Conservation (phyloP, 2,113 vertebrate genomes). For the Dipodomys ordii region DNA sequence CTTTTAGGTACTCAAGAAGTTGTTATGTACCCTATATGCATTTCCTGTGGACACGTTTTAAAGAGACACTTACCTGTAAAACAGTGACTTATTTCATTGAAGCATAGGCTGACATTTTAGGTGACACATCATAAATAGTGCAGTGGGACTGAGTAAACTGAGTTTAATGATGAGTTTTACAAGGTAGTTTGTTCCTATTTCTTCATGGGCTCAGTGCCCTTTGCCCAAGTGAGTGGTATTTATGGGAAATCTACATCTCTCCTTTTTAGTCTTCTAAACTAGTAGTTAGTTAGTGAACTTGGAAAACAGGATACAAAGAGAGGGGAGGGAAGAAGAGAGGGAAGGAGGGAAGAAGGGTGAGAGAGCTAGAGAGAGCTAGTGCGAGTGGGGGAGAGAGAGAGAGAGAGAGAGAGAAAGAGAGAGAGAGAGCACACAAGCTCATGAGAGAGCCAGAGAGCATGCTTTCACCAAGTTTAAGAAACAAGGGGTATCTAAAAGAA, state of each 20-base stretch:
- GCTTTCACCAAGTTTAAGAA: constrained; percentile 31
- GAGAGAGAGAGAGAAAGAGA: too few species aligned
- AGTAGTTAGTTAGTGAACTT: constrained; percentile 52
- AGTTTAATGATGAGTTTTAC: constrained; percentile 81
- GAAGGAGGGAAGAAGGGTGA: too few species aligned
- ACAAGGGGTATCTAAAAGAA: not conserved
- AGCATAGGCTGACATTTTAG: constrained; percentile 74
- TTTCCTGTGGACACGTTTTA: constrained; percentile 55
- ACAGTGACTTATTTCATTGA: constrained; percentile 69
- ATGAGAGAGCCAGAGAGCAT: not conserved
- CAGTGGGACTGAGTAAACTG: constrained; percentile 75
- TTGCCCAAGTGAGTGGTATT: constrained; percentile 40
- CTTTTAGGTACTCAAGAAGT: constrained; percentile 50
- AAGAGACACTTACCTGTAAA: constrained; percentile 61
- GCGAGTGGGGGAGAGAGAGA: too few species aligned
- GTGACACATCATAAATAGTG: constrained; percentile 75
- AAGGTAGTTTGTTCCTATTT: constrained; percentile 73
- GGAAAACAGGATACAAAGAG: constrained; percentile 16
- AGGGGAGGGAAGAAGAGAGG: not conserved
- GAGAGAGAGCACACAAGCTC: too few species aligned
- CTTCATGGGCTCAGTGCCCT: constrained; percentile 67
- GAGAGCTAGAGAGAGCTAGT: too few species aligned
- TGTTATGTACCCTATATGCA: constrained; percentile 51
- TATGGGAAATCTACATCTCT: constrained; percentile 63
- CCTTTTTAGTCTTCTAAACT: constrained; percentile 59